Evolutionary conservation across 1,140 invertebrate species (phyloP).

Genomic region (Octopus bimaculoides): DNA sequence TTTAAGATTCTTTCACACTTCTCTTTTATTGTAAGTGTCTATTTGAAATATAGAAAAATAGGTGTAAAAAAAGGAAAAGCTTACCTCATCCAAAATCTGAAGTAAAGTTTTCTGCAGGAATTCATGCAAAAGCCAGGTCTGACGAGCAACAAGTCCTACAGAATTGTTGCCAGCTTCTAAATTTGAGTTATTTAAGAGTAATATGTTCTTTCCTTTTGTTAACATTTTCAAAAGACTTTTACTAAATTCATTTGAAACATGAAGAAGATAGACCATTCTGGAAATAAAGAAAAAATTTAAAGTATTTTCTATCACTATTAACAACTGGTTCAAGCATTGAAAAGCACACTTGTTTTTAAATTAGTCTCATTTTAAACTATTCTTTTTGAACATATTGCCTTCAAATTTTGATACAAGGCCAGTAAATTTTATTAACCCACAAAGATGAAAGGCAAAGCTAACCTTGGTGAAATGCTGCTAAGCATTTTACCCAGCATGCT

Average conservation of each 20-base stretch:
- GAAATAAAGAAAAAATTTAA: conserved; percentile 22
- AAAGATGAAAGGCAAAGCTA: too few relatives aligned
- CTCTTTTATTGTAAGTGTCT: too few relatives aligned
- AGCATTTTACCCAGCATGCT: too few relatives aligned
- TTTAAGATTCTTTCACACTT: too few relatives aligned
- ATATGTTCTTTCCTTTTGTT: background rate
- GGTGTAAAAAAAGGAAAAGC: background rate
- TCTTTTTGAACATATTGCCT: too few relatives aligned
- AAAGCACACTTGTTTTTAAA: too few relatives aligned
- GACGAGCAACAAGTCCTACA: conserved; percentile 47
- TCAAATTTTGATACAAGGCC: too few relatives aligned
- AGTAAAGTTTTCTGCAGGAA: conserved; percentile 40
- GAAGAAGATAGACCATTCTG: conserved; percentile 50
- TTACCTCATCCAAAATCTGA: conserved; percentile 47
- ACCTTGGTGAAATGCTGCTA: too few relatives aligned
- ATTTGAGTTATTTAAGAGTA: conserved; percentile 15
- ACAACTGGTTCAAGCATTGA: conserved; percentile 1
- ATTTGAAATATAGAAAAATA: too few relatives aligned
- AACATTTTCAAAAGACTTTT: conserved; percentile 29
- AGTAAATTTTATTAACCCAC: too few relatives aligned
- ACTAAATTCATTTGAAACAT: conserved; percentile 36
- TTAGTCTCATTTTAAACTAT: too few relatives aligned
- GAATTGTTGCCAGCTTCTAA: conserved; percentile 32
- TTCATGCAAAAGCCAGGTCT: conserved; percentile 46
- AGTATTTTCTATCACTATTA: background rate